These are phyloP conservation scores for Apodemia zela DNA, from an alignment of 2,888 invertebrate species.

Conservation along the genomic window DNA sequence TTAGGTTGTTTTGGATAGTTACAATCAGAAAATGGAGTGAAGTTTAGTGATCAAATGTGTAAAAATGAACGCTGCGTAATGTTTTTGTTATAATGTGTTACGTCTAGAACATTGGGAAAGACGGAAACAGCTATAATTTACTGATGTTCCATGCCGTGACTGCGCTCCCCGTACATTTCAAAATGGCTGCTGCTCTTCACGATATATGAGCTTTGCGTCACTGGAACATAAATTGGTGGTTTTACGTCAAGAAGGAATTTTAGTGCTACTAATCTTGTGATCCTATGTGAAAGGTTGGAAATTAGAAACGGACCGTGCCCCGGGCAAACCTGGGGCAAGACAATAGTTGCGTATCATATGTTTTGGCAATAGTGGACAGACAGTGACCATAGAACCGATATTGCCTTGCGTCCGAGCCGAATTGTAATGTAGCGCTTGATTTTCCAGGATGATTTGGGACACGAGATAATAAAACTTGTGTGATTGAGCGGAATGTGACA, in stretches of 20 bases:
- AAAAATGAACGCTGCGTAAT: constrained; percentile 68
- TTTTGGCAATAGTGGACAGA: constrained; percentile 72
- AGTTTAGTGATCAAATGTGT: constrained; percentile 69
- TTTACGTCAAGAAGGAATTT: constrained; percentile 62
- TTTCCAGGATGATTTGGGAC: constrained; percentile 74
- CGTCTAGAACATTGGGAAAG: constrained; percentile 47
- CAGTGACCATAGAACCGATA: constrained; percentile 75
- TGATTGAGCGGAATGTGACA: constrained; percentile 80
- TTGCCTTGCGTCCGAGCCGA: constrained; percentile 75
- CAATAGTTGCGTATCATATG: constrained; percentile 76
- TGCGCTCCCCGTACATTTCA: constrained; percentile 81
- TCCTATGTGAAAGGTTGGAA: constrained; percentile 61
- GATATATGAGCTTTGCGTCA: constrained; percentile 82
- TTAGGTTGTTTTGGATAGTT: constrained; percentile 80
- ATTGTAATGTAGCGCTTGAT: constrained; percentile 73
- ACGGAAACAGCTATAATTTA: constrained; percentile 63
- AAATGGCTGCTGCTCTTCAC: constrained; percentile 82
- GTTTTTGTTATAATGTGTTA: constrained; percentile 53
- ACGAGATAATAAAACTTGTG: constrained; percentile 68
- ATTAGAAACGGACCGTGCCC: constrained; percentile 54
- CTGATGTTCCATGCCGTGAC: constrained; percentile 80
- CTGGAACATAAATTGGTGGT: constrained; percentile 78
- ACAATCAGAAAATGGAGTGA: constrained; percentile 73
- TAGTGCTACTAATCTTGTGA: constrained; percentile 63
- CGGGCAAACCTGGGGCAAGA: constrained; percentile 54